Evolutionary conservation across 2,888 invertebrate genomes (phyloP), one percentile per base, ranked within the genome.

Genomic region (Aradus depressus): DNA sequence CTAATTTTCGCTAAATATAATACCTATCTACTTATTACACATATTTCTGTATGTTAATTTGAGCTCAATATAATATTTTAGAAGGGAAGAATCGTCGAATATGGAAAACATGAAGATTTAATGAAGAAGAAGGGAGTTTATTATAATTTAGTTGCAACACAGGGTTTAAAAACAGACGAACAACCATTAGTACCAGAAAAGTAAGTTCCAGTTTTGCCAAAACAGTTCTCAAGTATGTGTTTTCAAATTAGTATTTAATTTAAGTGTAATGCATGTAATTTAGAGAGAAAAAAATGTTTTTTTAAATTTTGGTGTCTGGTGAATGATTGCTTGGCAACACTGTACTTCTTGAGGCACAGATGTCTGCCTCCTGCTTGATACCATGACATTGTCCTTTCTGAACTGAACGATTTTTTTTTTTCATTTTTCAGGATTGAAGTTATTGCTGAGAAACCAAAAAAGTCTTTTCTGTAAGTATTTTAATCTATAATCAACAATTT

Each of bases 31-130:
- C n/a, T n/a, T n/a, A n/a, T n/a, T n/a, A n/a, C n/a, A n/a, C n/a
- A n/a, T n/a, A n/a, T n/a, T n/a, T n/a, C n/a, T n/a, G n/a, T n/a
- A n/a, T n/a, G n/a, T n/a, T n/a, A n/a, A n/a, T n/a, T n/a, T n/a
- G n/a, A n/a, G n/a, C n/a, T n/a, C n/a, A n/a, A n/a, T n/a, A n/a
- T n/a, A n/a, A n/a, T n/a, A n/a, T 75, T 84, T 39, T 77, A 81
- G 62, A 76, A 81, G 56, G 87, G 86, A 2, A 67, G 71, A 48
- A 78, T 84, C 2, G 70, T 75, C 3, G 87, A 87, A 63, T 72
- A 77, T 61, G 87, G 87, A n/a, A 81, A 81, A 0, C 85, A 87
- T 62, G 73, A 77, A 19, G 78, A 84, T 57, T 69, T 87, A 10
- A 71, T 86, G 63, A 69, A 69, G 3, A 68, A 70, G 35, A 73